Conservation (phyloP, 1,140 invertebrate genomes). For the Hormaphis cornu region DNA sequence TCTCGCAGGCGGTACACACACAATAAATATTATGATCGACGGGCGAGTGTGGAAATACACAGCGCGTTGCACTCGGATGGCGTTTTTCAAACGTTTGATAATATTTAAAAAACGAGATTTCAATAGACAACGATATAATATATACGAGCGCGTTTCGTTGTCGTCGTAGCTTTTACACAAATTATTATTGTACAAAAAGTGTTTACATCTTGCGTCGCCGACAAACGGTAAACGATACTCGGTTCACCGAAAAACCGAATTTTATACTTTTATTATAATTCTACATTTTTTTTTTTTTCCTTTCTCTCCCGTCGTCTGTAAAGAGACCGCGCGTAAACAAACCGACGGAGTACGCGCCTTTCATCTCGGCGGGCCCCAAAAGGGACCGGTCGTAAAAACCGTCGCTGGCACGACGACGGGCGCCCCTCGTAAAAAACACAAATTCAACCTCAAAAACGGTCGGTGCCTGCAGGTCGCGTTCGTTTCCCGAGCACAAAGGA, state of each 20-base stretch:
- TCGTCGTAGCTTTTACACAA: no score
- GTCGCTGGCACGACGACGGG: background rate
- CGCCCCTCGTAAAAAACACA: slow-evolving; percentile 26
- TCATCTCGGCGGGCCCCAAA: background rate
- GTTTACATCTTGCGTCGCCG: no score
- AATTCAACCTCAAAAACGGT: slow-evolving; percentile 19
- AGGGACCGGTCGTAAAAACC: slow-evolving; percentile 16
- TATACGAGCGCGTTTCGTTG: no score
- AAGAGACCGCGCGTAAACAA: slow-evolving; percentile 27
- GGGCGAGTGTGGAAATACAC: no score
- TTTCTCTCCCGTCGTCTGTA: background rate
- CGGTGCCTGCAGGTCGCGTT: background rate
- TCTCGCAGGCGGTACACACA: no score
- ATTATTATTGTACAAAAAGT: no score
- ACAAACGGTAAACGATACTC: background rate
- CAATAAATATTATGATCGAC: no score
- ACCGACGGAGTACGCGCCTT: background rate
- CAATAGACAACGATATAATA: no score
- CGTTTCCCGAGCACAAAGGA: background rate
- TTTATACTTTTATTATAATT: background rate
- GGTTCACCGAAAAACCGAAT: background rate
- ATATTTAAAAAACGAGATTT: no score
- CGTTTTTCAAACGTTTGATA: no score
- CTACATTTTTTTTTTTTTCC: background rate
- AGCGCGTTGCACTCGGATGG: no score